phyloP scores from a whole-genome alignment of 2,888 invertebrate species.

The Pristionchus fissidentatus region DNA sequence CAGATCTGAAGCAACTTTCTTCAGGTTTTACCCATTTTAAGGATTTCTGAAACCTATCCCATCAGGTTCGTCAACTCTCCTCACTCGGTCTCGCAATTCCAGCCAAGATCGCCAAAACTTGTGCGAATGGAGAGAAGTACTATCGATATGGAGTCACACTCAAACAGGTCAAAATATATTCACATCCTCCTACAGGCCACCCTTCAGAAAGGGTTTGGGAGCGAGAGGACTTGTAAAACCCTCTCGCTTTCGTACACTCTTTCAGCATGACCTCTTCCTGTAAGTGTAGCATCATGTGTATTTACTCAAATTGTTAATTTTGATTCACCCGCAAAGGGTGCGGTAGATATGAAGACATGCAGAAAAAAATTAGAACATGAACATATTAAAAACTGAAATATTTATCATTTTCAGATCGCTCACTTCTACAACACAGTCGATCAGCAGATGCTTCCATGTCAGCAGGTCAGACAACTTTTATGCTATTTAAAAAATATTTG shows the following conservation, averaged over 20 bases:
- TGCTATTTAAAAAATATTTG: not conserved
- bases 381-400: too few species aligned
- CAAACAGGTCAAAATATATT: constrained; percentile 85
- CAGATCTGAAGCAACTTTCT: too few species aligned
- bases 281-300: too few species aligned
- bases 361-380: too few species aligned
- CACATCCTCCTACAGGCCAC: too few species aligned
- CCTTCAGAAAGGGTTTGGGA: too few species aligned
- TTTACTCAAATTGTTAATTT: too few species aligned
- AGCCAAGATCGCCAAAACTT: constrained; percentile 83
- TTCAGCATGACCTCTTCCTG: constrained; percentile 34
- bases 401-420: constrained; percentile 77
- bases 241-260: too few species aligned
- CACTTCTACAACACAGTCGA: constrained; percentile 93
- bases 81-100: constrained; percentile 87
- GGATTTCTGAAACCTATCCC: too few species aligned
- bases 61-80: constrained; percentile 83
- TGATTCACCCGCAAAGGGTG: too few species aligned
- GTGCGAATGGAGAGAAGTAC: constrained; percentile 85
- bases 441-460: constrained; percentile 94
- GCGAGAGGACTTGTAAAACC: too few species aligned
- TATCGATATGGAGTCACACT: constrained; percentile 88
- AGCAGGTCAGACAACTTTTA: constrained; percentile 79
- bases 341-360: too few species aligned
- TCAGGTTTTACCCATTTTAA: not conserved